phyloP scores from a whole-genome alignment of 2,797 vertebrate species.

The Micropoecilia bifurca region DNA sequence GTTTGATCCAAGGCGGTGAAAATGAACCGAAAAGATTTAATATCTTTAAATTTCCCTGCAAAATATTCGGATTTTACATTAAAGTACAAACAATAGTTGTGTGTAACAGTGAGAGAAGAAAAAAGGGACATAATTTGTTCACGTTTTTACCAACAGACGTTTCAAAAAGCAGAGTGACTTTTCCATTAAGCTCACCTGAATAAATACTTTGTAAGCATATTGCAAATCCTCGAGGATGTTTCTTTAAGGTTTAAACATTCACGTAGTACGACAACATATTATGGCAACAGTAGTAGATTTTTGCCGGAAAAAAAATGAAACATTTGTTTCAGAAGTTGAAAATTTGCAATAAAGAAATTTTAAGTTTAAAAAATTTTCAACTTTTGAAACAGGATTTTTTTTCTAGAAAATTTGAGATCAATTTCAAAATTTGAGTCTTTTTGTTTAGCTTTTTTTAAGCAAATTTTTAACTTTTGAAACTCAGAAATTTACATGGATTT shows the following conservation, averaged over 20 bases:
- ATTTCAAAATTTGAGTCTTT: too few species aligned
- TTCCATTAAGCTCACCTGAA: not conserved
- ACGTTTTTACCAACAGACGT: not conserved
- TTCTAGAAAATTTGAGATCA: too few species aligned
- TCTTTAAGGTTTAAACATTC: not conserved
- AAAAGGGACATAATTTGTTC: not conserved
- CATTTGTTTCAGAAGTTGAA: too few species aligned
- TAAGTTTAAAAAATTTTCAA: too few species aligned
- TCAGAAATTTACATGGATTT: too few species aligned
- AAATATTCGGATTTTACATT: not conserved
- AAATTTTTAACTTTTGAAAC: too few species aligned
- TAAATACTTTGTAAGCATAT: not conserved
- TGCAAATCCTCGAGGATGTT: not conserved
- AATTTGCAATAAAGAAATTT: too few species aligned
- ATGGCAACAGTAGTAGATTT: too few species aligned
- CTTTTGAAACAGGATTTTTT: too few species aligned
- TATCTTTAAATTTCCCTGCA: not conserved
- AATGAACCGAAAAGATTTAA: slow-evolving; percentile 20
- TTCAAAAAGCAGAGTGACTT: not conserved
- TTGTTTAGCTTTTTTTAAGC: too few species aligned
- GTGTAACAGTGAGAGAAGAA: not conserved
- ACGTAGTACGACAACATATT: too few species aligned
- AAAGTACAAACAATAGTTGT: not conserved
- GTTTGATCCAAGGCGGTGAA: not conserved
- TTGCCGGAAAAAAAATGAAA: too few species aligned